Base-by-base conservation (phyloP, 92 coral and sea anemone species). In the Actinernus sp. region DNA sequence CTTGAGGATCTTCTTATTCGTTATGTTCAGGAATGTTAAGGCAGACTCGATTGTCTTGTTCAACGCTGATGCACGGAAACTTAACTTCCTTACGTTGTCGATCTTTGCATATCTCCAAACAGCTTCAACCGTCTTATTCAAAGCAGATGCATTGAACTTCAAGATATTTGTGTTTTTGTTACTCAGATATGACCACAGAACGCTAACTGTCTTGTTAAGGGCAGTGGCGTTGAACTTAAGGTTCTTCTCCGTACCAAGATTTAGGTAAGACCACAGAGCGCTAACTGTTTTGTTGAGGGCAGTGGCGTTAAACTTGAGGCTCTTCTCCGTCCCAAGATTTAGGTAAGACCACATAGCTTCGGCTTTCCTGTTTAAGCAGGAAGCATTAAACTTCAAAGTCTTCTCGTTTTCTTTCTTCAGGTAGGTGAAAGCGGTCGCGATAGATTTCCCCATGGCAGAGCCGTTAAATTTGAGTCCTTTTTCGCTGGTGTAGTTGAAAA, bases 381-480 rank as follows among this genome's bases (percentile, higher is more conserved):
- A 45, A 1, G 90, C 98, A 22, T 89, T 78, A 63, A 93, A 71
- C 63, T 58, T 74, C 59, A 89, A 22, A 52, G 84, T 81, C 63
- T 74, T 73, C 47, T 68, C 87, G 28, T 39, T 74, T 33, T 73
- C 55, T 2, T 74, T 49, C 37, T 76, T 91, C n/a, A 87, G 54
- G 74, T 82, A 90, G 4, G 95, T 72, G 67, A 73, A 87, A 9
- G 80, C 84, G 19, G 88, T 80, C 21, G 68, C 68, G 9, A 67
- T 64, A 7, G 76, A 65, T 70, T 71, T 88, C 71, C 78, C 73
- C 12, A 87, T 60, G 17, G 69, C 97, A 29, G 88, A 39, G 4
- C 83, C 85, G 40, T 86, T 88, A 52, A 93, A 71, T 59, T 89
- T 88, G 48, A 93, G 7, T 40, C 89, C 92, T 40, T 79, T 83